Conservation (phyloP, 2,888 invertebrate genomes). For the Tubulanus polymorphus region DNA sequence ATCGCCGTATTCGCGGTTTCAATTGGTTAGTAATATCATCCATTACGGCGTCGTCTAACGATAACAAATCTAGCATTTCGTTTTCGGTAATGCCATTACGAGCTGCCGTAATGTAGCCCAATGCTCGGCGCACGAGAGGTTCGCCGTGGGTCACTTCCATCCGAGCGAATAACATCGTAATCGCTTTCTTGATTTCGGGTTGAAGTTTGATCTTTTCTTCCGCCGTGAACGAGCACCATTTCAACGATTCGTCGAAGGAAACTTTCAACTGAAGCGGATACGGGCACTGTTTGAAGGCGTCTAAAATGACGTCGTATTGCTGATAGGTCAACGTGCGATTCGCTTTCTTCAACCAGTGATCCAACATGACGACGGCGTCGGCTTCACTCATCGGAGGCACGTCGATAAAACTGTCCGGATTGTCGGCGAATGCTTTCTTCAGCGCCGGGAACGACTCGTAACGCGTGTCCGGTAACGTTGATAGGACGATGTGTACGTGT, state of each 20-base stretch:
- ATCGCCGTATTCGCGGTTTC: constrained; percentile 30
- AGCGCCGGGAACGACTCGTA: constrained; percentile 28
- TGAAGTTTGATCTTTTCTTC: constrained; percentile 28
- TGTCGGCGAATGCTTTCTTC: constrained; percentile 23
- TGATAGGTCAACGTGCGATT: constrained; percentile 52
- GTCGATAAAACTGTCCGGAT: constrained; percentile 29
- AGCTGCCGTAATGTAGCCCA: constrained; percentile 71
- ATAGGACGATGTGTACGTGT: constrained; percentile 68
- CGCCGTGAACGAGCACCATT: constrained; percentile 35
- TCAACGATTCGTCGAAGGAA: constrained; percentile 32
- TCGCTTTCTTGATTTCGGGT: constrained; percentile 33
- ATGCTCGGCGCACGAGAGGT: constrained; percentile 54
- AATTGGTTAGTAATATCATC: constrained; percentile 26
- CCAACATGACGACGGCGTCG: constrained; percentile 32
- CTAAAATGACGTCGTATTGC: constrained; percentile 66
- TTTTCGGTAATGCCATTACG: constrained; percentile 75
- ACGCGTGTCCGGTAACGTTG: constrained; percentile 37
- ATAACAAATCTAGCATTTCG: constrained; percentile 66
- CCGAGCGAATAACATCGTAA: constrained; percentile 33
- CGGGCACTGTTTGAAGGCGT: constrained; percentile 54
- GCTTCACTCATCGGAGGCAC: constrained; percentile 29
- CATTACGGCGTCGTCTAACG: constrained; percentile 47
- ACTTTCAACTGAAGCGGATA: constrained; percentile 39
- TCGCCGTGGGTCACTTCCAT: constrained; percentile 45
- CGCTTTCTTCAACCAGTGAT: constrained; percentile 29